phyloP scores from a whole-genome alignment of 2,113 vertebrate genomes.

The Calyptomena viridis region DNA sequence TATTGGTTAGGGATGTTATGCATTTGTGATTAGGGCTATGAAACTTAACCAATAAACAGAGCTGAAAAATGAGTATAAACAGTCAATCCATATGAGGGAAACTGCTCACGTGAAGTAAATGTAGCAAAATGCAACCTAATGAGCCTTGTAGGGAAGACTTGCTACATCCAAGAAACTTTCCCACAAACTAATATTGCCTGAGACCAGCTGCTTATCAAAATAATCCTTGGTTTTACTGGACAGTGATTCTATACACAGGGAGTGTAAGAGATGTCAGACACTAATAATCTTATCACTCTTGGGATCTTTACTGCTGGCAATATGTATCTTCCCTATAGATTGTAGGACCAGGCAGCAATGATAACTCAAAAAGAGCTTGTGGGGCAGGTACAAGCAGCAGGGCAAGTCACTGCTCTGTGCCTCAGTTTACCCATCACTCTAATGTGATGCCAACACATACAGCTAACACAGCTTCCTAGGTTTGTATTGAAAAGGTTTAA shows the following conservation, averaged over 20 bases:
- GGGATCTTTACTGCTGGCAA: not conserved
- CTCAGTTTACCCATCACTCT: not conserved
- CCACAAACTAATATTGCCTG: conserved; percentile 29
- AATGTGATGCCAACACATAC: not conserved
- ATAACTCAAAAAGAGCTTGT: not conserved
- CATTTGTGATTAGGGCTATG: conserved; percentile 51
- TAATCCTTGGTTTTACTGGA: conserved; percentile 16
- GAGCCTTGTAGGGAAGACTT: conserved; percentile 33
- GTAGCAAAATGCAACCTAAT: conserved; percentile 53
- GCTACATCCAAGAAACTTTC: conserved; percentile 37
- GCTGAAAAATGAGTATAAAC: conserved; percentile 32
- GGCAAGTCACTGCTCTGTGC: not conserved
- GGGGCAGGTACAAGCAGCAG: not conserved
- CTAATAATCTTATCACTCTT: not conserved
- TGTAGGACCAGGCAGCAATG: not conserved
- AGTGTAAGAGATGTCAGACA: not conserved
- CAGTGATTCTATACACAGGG: not conserved
- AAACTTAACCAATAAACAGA: conserved; percentile 61
- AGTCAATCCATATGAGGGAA: conserved; percentile 1
- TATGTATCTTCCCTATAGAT: not conserved
- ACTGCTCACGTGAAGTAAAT: conserved; percentile 37
- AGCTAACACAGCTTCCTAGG: not conserved
- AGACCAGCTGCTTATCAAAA: conserved; percentile 50
- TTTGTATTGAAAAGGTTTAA: not conserved
- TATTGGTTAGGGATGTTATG: conserved; percentile 42